Evolutionary conservation across 2,888 invertebrate genomes (phyloP).

Genomic region (Augochlorella aurata): DNA sequence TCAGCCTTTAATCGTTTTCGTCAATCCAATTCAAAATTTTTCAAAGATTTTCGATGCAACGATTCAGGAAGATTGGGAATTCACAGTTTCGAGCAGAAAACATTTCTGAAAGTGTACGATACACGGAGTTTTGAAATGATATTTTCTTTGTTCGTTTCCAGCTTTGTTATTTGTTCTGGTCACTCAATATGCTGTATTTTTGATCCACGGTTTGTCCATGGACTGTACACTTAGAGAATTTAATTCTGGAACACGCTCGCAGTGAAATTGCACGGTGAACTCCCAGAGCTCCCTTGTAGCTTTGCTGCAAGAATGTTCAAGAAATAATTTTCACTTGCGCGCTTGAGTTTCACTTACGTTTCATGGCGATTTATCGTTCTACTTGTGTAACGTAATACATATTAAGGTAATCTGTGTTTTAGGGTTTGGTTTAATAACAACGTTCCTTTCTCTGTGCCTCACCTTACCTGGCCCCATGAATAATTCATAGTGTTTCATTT

Average conservation of each 20-base stretch:
- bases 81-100: neutral
- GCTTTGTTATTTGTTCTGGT: no score
- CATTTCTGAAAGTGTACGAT: no score
- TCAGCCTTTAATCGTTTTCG: no score
- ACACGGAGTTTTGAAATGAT: no score
- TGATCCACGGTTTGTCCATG: neutral
- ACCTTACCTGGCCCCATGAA: neutral
- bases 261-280: neutral
- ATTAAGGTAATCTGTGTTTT: conserved; percentile 3
- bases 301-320: neutral
- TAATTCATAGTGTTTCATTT: conserved; percentile 4
- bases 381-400: conserved; percentile 1
- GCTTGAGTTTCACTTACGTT: neutral
- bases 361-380: neutral
- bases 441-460: neutral
- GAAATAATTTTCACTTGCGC: neutral
- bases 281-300: neutral
- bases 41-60: neutral
- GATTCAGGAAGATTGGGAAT: conserved; percentile 4
- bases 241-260: conserved; percentile 5
- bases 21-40: no score
- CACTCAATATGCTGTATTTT: no score
- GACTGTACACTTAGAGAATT: conserved; percentile 3
- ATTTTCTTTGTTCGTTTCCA: no score
- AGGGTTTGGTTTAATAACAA: conserved; percentile 9